A percentile compares a stretch with the other conserved stretches of the same genome.
These are phyloP conservation scores for Scaptomyza graminum DNA, from an alignment of 1,140 invertebrate genomes.

Conservation along the genomic window DNA sequence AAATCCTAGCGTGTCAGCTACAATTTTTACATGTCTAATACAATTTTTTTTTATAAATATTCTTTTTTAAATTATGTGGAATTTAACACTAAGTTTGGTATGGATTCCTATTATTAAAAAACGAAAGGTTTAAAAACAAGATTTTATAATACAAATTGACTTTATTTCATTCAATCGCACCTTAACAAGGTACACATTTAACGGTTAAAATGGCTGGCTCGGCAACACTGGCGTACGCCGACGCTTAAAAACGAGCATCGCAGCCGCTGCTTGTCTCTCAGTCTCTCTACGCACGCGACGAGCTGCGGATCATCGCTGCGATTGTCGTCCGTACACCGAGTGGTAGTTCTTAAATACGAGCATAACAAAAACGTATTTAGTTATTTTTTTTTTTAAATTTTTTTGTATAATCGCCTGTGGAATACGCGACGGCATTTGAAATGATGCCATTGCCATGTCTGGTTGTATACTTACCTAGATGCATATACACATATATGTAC, in stretches of 20 bases:
- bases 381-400: conserved; percentile 24
- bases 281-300: conserved; percentile 60
- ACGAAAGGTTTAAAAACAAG: too few relatives aligned
- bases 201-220: neutral
- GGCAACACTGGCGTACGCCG: conserved; percentile 32
- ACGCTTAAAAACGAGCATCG: conserved; percentile 43
- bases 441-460: conserved; percentile 49
- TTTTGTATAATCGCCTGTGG: conserved; percentile 35
- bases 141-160: too few relatives aligned
- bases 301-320: conserved; percentile 61
- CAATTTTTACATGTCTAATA: too few relatives aligned
- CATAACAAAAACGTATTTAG: conserved; percentile 43
- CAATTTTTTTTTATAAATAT: too few relatives aligned
- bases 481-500: conserved; percentile 9
- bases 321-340: conserved; percentile 38
- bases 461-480: conserved; percentile 30
- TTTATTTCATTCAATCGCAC: too few relatives aligned
- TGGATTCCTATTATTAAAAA: too few relatives aligned
- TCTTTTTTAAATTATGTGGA: too few relatives aligned
- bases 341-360: conserved; percentile 16
- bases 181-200: neutral
- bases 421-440: conserved; percentile 42
- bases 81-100: too few relatives aligned
- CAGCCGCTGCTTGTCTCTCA: conserved; percentile 52
- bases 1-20: too few relatives aligned